These are phyloP conservation scores for Miniopterus natalensis DNA, from an alignment of 2,113 vertebrate species.

Conservation along the genomic window DNA sequence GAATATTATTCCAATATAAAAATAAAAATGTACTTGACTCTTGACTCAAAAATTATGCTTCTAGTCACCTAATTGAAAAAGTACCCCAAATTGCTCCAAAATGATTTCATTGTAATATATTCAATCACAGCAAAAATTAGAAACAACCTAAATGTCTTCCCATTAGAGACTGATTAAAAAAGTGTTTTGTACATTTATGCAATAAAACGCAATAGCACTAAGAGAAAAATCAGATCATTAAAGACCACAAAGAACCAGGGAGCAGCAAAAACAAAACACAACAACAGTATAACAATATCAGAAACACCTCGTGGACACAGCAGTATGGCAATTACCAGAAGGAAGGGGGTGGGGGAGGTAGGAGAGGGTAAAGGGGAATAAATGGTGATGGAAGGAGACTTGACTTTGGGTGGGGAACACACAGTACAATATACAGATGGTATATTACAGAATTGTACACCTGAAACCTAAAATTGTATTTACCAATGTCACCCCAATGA, in stretches of 20 bases:
- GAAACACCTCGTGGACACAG: too few relatives aligned
- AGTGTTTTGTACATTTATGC: not conserved
- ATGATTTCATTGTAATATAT: not conserved
- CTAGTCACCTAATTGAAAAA: not conserved
- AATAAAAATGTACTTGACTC: not conserved
- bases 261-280: not conserved
- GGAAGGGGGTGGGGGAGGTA: too few relatives aligned
- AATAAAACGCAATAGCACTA: not conserved
- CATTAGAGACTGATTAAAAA: not conserved
- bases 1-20: not conserved
- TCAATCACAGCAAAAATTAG: not conserved
- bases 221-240: not conserved
- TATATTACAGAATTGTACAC: too few relatives aligned
- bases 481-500: too few relatives aligned
- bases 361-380: too few relatives aligned
- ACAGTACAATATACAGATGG: too few relatives aligned
- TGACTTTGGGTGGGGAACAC: too few relatives aligned
- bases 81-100: not conserved
- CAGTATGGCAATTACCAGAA: too few relatives aligned
- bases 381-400: too few relatives aligned
- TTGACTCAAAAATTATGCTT: constrained; percentile 9
- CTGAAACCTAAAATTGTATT: too few relatives aligned
- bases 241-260: not conserved
- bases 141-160: not conserved
- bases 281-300: too few relatives aligned